Evolutionary conservation across 2,888 invertebrate genomes (phyloP).

Genomic region (Hedychridium roseum): DNA sequence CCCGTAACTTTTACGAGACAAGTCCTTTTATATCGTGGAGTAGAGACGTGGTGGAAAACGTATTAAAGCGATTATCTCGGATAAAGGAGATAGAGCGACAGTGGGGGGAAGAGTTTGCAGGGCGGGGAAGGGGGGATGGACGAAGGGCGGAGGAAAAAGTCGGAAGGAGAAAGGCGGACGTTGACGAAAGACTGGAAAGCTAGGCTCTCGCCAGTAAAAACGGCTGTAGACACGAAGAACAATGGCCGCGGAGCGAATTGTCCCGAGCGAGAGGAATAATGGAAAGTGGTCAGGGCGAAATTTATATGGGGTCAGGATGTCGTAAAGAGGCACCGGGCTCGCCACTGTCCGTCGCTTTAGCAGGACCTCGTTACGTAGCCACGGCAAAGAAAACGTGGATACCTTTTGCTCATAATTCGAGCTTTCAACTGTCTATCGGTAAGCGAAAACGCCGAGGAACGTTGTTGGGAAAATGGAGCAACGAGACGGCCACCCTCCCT

Average conservation of each 20-base stretch:
- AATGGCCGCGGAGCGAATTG: slow-evolving; percentile 4
- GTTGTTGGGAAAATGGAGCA: too few species aligned
- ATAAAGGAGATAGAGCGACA: slow-evolving; percentile 19
- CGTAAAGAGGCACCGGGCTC: too few species aligned
- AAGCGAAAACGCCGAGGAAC: too few species aligned
- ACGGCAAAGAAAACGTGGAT: too few species aligned
- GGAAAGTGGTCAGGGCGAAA: slow-evolving; percentile 1
- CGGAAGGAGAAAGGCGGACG: slow-evolving; percentile 7
- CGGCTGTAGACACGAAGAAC: slow-evolving; percentile 11
- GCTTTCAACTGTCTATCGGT: background rate
- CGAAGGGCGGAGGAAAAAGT: slow-evolving; percentile 11
- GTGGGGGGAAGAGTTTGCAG: background rate
- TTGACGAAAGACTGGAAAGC: slow-evolving; percentile 20
- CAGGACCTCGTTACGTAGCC: too few species aligned
- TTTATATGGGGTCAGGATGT: too few species aligned
- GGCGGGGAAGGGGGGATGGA: slow-evolving; percentile 6
- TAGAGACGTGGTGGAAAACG: slow-evolving; percentile 33
- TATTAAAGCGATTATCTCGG: slow-evolving; percentile 43
- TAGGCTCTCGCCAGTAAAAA: slow-evolving; percentile 9
- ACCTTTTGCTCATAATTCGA: too few species aligned
- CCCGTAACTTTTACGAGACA: slow-evolving; percentile 36
- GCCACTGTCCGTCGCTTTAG: too few species aligned
- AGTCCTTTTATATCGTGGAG: slow-evolving; percentile 32
- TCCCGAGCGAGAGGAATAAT: slow-evolving; percentile 4
- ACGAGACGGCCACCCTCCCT: too few species aligned